These are phyloP conservation scores for Phataginus tricuspis DNA, from an alignment of 2,797 vertebrate genomes.

Conservation along the genomic window DNA sequence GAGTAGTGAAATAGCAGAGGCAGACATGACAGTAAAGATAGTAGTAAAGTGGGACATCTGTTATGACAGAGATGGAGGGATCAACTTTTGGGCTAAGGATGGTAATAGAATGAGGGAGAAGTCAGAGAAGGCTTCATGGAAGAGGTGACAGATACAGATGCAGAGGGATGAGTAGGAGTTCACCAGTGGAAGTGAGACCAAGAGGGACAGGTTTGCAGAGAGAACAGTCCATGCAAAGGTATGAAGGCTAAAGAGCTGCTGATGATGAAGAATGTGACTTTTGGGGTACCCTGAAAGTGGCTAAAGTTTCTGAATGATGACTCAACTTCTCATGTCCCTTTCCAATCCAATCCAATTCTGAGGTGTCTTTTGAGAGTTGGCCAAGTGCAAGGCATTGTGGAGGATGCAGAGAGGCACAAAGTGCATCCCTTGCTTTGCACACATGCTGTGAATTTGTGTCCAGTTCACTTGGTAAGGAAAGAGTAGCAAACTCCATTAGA, in stretches of 20 bases:
- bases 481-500: background rate
- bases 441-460: background rate
- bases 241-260: background rate
- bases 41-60: background rate
- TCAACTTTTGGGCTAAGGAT: background rate
- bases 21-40: background rate
- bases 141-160: background rate
- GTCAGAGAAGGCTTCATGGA: background rate
- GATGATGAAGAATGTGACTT: accelerated
- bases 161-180: background rate
- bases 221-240: background rate
- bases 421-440: background rate
- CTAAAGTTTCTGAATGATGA: background rate
- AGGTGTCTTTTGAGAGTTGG: background rate
- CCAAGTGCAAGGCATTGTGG: background rate
- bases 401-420: background rate
- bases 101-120: background rate
- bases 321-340: background rate
- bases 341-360: background rate
- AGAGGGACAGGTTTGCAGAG: background rate
- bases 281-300: background rate
- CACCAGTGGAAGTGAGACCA: background rate
- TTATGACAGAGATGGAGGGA: background rate
- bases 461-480: background rate
- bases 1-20: background rate